Conservation (phyloP, 2,113 vertebrate genomes). For the Gavia stellata region DNA sequence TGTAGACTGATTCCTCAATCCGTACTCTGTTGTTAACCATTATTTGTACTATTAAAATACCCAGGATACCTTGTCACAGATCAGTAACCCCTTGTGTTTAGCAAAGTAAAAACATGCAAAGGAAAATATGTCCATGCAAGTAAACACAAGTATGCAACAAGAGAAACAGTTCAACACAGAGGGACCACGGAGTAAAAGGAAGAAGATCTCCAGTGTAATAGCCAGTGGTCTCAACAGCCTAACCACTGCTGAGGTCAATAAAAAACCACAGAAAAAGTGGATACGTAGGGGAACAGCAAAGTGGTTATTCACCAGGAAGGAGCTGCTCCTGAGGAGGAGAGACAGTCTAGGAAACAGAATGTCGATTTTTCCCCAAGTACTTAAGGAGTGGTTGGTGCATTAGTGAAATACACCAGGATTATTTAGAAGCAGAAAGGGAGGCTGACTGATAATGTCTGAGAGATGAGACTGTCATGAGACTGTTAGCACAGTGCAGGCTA, state of each 20-base stretch:
- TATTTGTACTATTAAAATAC: background rate
- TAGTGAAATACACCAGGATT: background rate
- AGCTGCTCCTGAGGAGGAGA: background rate
- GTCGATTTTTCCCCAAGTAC: background rate
- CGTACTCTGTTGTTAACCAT: background rate
- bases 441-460: background rate
- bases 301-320: background rate
- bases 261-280: background rate
- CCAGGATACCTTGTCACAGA: background rate
- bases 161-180: background rate
- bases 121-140: background rate
- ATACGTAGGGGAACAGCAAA: background rate
- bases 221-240: background rate
- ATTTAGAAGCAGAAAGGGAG: background rate
- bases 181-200: background rate
- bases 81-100: background rate
- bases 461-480: background rate
- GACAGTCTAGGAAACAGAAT: background rate
- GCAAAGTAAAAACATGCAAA: background rate
- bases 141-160: background rate
- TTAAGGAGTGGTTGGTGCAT: background rate
- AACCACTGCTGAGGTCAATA: background rate
- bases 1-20: background rate
- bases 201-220: background rate
- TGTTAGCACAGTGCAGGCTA: background rate